Base-by-base conservation (phyloP, 2,888 invertebrate species). In the Flexamia atlantica region DNA sequence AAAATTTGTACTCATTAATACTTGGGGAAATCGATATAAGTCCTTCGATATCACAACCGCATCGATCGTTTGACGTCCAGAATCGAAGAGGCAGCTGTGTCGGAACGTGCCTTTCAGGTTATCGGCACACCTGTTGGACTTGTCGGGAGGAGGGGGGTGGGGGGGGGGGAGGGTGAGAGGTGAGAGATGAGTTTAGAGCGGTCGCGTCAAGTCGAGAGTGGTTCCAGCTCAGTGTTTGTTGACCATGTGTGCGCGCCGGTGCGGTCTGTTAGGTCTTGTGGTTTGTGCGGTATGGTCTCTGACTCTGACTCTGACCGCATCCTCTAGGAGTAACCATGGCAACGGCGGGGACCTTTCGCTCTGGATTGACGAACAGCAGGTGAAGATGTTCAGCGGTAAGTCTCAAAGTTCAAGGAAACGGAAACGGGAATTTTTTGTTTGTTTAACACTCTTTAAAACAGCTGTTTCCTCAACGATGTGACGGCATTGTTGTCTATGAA, bases 321-420 rank as follows among this genome's bases (percentile, higher is more conserved):
- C 74, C 72, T 53, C 82, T 20, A 83, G 82, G 42, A 60, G 57
- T 28, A 82, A 82, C 46, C 64, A 64, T 14, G 28, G 42, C 9
- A 72, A 68, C 17, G 83, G 84, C 12, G 85, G 82, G 30, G 96
- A 96, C 90, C 92, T 97, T 86, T 95, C 96, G 82, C 91, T 97
- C 85, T 97, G 97, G 97, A 97, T 97, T 89, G 97, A 97, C 90
- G 96, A 96, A 89, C 95, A 96, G 88, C 97, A 97, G 92, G 95
- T 97, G 82, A 95, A 97, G 91, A 95, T 96, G 94, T 95, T 97
- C 88, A 97, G 96, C 90, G 97, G 97, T 97, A 90, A 92, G 92
- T 90, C 3, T 36, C 36, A 36, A 7, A n/a, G n/a, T n/a, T n/a
- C n/a, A n/a, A n/a, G n/a, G n/a, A n/a, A n/a, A n/a, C n/a, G n/a